Base-by-base conservation (phyloP, 2,888 invertebrate genomes). In the Pammene aurita region DNA sequence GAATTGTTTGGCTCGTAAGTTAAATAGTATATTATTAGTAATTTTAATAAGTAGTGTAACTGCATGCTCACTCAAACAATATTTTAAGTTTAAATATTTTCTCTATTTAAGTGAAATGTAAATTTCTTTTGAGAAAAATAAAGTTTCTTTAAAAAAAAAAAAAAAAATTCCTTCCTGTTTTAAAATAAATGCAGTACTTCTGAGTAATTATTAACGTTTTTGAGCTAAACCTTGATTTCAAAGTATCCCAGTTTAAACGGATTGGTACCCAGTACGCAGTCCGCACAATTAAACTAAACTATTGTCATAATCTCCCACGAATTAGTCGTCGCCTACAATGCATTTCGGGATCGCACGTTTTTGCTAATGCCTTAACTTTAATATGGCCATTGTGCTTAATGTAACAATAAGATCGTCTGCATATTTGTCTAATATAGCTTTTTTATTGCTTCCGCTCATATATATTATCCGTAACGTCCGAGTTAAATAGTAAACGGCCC, bases 281-380 rank as follows among this genome's bases (percentile, higher is more conserved):
- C 46, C 41, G 54, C 42, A 65, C 69, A 69, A 65, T 69, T 69
- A 69, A 65, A 54, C 55, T 57, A 56, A 63, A 63, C 60, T 44
- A 69, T 69, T 69, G 69, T 60, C 69, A 41, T 55, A 54, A 60
- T 41, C 57, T 69, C 69, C 69, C 69, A 69, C 60, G 69, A 69
- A 69, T 65, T 69, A 65, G 69, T 69, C 56, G 46, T 65, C 64
- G 41, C 56, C 64, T 60, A 69, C 69, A 69, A 65, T 69, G 44
- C 54, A 55, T 52, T 52, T 64, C 41, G 58, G 44, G 26, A 65
- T 69, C 69, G 69, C 69, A 69, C 69, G 69, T 69, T 69, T 69
- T 69, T 69, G 69, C 38, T 58, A 14, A 69, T 48, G 60, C 46
- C 44, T 54, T 41, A 55, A 60, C 38, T 65, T 69, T 69, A 60